Conservation (phyloP, 2,113 vertebrate species). For the Oxyruncus cristatus region DNA sequence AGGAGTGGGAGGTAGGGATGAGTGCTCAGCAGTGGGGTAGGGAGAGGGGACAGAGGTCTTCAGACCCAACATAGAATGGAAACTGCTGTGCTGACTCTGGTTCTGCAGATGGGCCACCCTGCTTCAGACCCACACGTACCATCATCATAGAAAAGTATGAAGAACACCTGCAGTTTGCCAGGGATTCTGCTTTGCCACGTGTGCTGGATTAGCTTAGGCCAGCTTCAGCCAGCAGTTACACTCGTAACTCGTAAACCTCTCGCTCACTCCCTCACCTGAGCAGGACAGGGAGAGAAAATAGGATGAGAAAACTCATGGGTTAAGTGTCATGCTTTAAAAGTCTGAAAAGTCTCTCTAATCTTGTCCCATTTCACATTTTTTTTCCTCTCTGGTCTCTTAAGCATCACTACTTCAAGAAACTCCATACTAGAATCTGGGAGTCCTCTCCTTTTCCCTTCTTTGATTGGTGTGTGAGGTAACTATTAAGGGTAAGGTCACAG, state of each 20-base stretch:
- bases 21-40: background rate
- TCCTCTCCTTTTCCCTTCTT: background rate
- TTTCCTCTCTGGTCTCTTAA: background rate
- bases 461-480: background rate
- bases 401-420: background rate
- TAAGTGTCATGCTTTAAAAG: background rate
- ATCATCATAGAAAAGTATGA: background rate
- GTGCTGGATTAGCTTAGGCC: background rate
- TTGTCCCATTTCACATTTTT: background rate
- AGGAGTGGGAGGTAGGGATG: background rate
- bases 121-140: background rate
- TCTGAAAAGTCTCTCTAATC: background rate
- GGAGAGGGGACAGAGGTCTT: background rate
- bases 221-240: background rate
- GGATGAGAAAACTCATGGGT: background rate
- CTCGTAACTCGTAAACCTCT: rapidly evolving
- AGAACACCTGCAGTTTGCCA: background rate
- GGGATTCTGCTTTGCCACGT: background rate
- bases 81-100: background rate
- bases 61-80: background rate
- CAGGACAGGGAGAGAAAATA: background rate
- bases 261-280: background rate
- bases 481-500: background rate
- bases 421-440: background rate
- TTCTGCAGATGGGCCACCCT: background rate